These are phyloP conservation scores for Chaenocephalus aceratus DNA, from an alignment of 2,113 vertebrate species.

Conservation along the genomic window DNA sequence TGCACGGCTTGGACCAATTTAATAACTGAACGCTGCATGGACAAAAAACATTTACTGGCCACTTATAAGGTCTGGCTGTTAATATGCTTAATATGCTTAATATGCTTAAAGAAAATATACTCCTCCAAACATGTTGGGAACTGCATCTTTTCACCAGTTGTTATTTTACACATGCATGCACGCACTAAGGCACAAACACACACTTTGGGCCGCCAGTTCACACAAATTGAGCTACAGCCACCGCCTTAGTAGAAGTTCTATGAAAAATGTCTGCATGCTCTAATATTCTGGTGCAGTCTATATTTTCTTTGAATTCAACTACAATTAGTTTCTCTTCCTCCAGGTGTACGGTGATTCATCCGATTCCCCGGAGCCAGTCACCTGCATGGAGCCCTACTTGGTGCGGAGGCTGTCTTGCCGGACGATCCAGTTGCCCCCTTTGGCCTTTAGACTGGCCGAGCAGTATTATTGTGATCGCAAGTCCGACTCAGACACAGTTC, in stretches of 20 bases:
- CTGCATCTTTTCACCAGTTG: neutral
- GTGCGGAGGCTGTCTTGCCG: conserved; percentile 92
- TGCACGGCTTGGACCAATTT: neutral
- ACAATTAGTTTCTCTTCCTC: neutral
- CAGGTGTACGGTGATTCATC: conserved; percentile 90
- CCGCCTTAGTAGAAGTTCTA: neutral
- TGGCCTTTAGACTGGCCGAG: conserved; percentile 94
- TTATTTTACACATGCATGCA: too few species aligned
- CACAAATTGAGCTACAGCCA: neutral
- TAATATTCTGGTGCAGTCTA: neutral
- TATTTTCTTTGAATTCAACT: conserved; percentile 5
- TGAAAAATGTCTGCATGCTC: neutral
- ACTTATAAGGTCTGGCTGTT: neutral
- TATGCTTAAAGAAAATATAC: neutral
- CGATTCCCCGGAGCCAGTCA: conserved; percentile 85
- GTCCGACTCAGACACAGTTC: conserved; percentile 83
- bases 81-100: neutral
- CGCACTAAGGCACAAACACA: too few species aligned
- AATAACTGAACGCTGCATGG: neutral
- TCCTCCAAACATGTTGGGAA: too few species aligned
- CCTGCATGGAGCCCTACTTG: conserved; percentile 89
- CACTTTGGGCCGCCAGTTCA: too few species aligned
- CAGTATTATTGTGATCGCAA: conserved; percentile 91
- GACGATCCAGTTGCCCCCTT: conserved; percentile 91
- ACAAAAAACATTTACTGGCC: neutral